These are phyloP conservation scores for Amaurobius ferox DNA, from an alignment of 2,888 invertebrate species.

Conservation along the genomic window DNA sequence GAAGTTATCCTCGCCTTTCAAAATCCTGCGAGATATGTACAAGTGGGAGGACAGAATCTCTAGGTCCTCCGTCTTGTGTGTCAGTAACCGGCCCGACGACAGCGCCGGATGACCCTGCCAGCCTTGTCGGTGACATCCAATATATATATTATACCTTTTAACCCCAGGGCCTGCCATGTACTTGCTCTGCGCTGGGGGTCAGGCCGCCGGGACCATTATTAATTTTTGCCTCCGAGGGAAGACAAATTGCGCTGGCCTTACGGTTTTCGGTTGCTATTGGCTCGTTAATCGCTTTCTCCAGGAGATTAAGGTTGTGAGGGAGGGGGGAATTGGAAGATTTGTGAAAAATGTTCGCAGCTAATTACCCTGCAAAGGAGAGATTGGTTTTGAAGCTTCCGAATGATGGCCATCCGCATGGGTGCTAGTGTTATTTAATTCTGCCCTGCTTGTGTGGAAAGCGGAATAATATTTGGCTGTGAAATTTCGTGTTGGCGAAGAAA, in stretches of 20 bases:
- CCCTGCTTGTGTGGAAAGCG: too few species aligned
- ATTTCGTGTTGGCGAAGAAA: too few species aligned
- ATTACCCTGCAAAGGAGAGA: not conserved
- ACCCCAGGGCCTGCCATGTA: constrained; percentile 35
- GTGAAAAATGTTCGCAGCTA: constrained; percentile 4
- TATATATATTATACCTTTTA: constrained; percentile 59
- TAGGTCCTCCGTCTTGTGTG: not conserved
- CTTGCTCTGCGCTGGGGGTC: constrained; percentile 42
- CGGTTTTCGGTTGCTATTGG: constrained; percentile 5
- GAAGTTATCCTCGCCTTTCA: constrained; percentile 16
- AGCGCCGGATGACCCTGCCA: not conserved
- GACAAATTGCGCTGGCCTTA: constrained; percentile 48
- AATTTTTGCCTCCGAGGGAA: constrained; percentile 46
- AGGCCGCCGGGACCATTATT: constrained; percentile 56
- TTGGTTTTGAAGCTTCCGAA: not conserved
- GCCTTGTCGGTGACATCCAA: constrained; percentile 49
- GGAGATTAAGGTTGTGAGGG: not conserved
- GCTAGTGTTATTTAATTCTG: too few species aligned
- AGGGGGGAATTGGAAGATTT: not conserved
- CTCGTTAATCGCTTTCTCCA: constrained; percentile 10
- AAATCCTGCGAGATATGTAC: constrained; percentile 44
- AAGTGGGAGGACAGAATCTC: constrained; percentile 18
- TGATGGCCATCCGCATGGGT: not conserved
- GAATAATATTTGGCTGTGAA: too few species aligned
- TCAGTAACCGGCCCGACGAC: not conserved